phyloP scores from a whole-genome alignment of 2,797 vertebrate genomes.

The Pangasius larnaudii region DNA sequence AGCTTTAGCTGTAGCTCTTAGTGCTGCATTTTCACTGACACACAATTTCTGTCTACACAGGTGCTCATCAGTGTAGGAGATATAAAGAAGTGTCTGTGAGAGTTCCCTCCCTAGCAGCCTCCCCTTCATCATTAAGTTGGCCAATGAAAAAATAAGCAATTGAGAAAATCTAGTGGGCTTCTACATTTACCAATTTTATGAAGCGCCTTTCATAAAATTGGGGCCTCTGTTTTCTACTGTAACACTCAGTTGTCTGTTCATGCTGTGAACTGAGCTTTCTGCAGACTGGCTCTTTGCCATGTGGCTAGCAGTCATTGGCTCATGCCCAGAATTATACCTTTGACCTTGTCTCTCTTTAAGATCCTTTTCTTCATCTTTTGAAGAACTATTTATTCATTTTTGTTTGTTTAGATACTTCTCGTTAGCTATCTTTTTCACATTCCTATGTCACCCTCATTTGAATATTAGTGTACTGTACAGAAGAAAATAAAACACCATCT shows the following conservation, averaged over 20 bases:
- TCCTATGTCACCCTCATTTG: slow-evolving; percentile 14
- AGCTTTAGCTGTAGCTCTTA: slow-evolving; percentile 52
- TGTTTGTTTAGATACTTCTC: not conserved
- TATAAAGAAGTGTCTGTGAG: slow-evolving; percentile 78
- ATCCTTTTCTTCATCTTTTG: slow-evolving; percentile 38
- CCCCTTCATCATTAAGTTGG: slow-evolving; percentile 73
- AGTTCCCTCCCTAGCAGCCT: slow-evolving; percentile 31
- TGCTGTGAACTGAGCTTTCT: slow-evolving; percentile 59
- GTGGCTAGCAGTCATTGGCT: slow-evolving; percentile 37
- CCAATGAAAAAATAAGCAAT: slow-evolving; percentile 70
- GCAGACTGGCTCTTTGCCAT: slow-evolving; percentile 61
- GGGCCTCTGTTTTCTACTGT: slow-evolving; percentile 57
- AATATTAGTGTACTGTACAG: slow-evolving; percentile 68
- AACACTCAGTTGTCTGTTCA: slow-evolving; percentile 75
- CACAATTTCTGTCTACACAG: slow-evolving; percentile 65
- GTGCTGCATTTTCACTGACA: slow-evolving; percentile 59
- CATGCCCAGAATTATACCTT: slow-evolving; percentile 31
- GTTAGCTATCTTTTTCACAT: slow-evolving; percentile 53
- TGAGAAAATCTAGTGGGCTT: slow-evolving; percentile 61
- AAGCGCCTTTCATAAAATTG: slow-evolving; percentile 74
- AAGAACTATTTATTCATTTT: slow-evolving; percentile 50
- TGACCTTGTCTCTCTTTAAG: slow-evolving; percentile 46
- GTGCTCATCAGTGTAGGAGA: slow-evolving; percentile 63
- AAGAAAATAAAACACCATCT: slow-evolving; percentile 60
- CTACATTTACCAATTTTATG: slow-evolving; percentile 75